A percentile compares a stretch with the other conserved stretches of the same genome.
Conservation (phyloP, 35 echinoderm and acorn worm genomes). For the Strongylocentrotus purpuratus region DNA sequence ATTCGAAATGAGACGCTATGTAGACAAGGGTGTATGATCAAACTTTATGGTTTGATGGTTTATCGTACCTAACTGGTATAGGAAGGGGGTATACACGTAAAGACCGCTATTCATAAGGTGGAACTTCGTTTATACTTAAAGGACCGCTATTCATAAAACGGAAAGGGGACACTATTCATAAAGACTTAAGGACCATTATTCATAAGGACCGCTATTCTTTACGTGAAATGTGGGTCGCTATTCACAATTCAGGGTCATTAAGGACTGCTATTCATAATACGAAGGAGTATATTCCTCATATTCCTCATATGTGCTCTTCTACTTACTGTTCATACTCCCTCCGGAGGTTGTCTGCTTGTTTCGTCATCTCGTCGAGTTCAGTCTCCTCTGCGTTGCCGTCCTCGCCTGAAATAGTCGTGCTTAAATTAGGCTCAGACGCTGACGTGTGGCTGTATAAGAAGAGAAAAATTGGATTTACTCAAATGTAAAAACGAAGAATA, state of each 20-base stretch:
- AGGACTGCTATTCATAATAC: too few species aligned
- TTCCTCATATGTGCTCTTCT: neutral
- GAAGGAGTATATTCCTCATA: neutral
- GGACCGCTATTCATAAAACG: too few species aligned
- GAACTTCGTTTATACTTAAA: too few species aligned
- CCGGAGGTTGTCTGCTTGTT: constrained; percentile 35
- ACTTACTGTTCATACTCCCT: constrained; percentile 51
- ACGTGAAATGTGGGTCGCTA: too few species aligned
- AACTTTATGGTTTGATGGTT: too few species aligned
- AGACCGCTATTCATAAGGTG: too few species aligned
- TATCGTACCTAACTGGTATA: too few species aligned
- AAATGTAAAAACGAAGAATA: neutral
- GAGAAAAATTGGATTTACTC: neutral
- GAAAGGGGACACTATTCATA: too few species aligned
- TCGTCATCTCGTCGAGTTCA: constrained; percentile 38
- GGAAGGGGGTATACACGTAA: too few species aligned
- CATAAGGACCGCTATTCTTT: too few species aligned
- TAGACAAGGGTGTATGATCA: neutral
- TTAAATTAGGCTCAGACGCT: neutral
- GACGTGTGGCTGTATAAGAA: neutral
- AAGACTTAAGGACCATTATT: too few species aligned
- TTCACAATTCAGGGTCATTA: too few species aligned
- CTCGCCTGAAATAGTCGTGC: neutral
- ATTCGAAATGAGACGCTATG: neutral
- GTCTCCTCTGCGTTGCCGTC: neutral